Conservation (phyloP, 2,113 vertebrate genomes). For the Cebidichthys violaceus region DNA sequence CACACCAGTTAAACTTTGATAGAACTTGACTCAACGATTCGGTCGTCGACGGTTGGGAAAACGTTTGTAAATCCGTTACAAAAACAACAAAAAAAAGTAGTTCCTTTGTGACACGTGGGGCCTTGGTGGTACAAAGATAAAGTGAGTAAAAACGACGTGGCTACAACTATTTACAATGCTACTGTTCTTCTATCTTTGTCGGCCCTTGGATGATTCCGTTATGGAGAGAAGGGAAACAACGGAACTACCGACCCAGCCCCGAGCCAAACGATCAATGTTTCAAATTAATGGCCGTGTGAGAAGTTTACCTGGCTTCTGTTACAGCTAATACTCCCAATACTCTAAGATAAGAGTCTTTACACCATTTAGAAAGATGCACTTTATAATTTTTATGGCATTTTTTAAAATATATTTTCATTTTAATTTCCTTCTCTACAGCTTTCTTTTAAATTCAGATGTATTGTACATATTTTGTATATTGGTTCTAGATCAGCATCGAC, state of each 20-base stretch:
- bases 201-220: constrained; percentile 74
- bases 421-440: too few species aligned
- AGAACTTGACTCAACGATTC: constrained; percentile 54
- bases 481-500: too few species aligned
- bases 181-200: constrained; percentile 64
- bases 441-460: too few species aligned
- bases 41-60: constrained; percentile 31
- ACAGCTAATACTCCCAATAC: too few species aligned
- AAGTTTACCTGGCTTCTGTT: too few species aligned
- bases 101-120: neutral
- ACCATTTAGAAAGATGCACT: too few species aligned
- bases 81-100: too few species aligned
- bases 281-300: neutral
- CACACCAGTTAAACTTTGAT: constrained; percentile 60
- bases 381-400: too few species aligned
- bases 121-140: neutral
- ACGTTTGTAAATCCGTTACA: constrained; percentile 34
- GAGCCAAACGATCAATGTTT: constrained; percentile 9
- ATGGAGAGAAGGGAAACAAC: constrained; percentile 82
- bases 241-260: constrained; percentile 82
- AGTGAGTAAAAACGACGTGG: constrained; percentile 9
- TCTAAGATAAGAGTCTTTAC: too few species aligned
- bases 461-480: too few species aligned
- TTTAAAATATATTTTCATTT: too few species aligned
- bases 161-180: constrained; percentile 69